Percentiles rank a stretch among this genome's conserved stretches.
These are phyloP conservation scores for Sarcophaga carnaria DNA, from an alignment of 2,888 invertebrate species.

Conservation along the genomic window DNA sequence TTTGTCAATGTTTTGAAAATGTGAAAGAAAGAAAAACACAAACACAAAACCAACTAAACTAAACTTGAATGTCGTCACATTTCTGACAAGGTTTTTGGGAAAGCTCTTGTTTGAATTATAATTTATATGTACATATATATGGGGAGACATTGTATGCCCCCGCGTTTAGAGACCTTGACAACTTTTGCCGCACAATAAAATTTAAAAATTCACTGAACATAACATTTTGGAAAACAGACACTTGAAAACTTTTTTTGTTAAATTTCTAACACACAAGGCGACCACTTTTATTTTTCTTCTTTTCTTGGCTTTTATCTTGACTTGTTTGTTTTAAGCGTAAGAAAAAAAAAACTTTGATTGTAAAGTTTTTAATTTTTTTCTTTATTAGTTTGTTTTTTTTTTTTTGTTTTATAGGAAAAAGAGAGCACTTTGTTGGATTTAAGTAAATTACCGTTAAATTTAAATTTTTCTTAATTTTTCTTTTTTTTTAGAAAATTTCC, in stretches of 20 bases:
- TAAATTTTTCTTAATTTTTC: neutral
- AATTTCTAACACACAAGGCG: constrained; percentile 20
- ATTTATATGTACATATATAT: neutral
- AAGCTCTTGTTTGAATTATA: neutral
- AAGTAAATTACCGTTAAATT: constrained; percentile 47
- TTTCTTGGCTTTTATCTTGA: constrained; percentile 13
- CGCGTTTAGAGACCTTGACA: constrained; percentile 24
- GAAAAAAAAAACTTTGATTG: neutral
- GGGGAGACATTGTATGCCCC: neutral
- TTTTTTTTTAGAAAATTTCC: constrained; percentile 1
- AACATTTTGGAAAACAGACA: constrained; percentile 18
- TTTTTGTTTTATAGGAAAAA: neutral
- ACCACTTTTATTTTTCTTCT: neutral
- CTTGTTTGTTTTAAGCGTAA: neutral
- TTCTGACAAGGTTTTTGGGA: neutral
- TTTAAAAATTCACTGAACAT: constrained; percentile 20
- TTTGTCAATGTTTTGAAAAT: constrained; percentile 14
- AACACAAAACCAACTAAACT: neutral
- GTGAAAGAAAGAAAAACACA: neutral
- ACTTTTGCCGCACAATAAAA: neutral
- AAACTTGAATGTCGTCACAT: neutral
- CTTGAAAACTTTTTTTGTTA: constrained; percentile 26
- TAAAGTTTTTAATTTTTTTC: constrained; percentile 5
- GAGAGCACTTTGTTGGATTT: neutral
- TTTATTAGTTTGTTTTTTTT: neutral